A percentile compares a stretch with the other conserved stretches of the same genome.
Conservation (phyloP, 2,888 invertebrate species). For the Phlogophora meticulosa region DNA sequence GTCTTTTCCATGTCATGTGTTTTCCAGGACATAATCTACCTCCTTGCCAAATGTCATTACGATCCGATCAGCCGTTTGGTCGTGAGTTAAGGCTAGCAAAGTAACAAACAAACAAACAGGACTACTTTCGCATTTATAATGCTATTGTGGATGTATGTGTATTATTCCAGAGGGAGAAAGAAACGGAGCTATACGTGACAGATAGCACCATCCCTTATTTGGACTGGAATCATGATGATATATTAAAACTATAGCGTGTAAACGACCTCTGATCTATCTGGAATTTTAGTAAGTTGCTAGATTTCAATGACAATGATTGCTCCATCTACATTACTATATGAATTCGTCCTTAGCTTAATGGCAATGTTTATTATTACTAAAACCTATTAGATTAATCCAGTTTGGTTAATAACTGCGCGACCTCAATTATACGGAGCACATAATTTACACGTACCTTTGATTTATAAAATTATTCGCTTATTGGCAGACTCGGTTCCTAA, state of each 20-base stretch:
- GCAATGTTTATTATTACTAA: conserved; percentile 47
- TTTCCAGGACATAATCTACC: too few species aligned
- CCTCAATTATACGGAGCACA: conserved; percentile 56
- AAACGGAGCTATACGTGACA: too few species aligned
- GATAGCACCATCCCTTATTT: too few species aligned
- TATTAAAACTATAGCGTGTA: background rate
- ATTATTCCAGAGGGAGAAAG: too few species aligned
- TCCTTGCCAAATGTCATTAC: too few species aligned
- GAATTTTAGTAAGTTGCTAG: conserved; percentile 25
- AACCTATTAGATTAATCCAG: conserved; percentile 57
- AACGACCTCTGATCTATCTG: background rate
- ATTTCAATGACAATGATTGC: conserved; percentile 23
- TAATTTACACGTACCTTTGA: conserved; percentile 62
- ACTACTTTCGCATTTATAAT: too few species aligned
- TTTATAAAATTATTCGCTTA: conserved; percentile 58
- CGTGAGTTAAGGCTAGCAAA: too few species aligned
- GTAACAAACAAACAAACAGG: too few species aligned
- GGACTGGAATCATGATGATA: background rate
- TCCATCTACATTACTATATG: conserved; percentile 6
- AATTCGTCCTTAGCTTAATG: conserved; percentile 51
- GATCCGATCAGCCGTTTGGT: too few species aligned
- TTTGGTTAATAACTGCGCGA: conserved; percentile 55
- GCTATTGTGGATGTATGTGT: too few species aligned
- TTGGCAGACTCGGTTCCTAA: conserved; percentile 26
- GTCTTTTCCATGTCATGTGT: too few species aligned